These are phyloP conservation scores for Martes flavigula DNA, from an alignment of 2,797 vertebrate species.

Conservation along the genomic window DNA sequence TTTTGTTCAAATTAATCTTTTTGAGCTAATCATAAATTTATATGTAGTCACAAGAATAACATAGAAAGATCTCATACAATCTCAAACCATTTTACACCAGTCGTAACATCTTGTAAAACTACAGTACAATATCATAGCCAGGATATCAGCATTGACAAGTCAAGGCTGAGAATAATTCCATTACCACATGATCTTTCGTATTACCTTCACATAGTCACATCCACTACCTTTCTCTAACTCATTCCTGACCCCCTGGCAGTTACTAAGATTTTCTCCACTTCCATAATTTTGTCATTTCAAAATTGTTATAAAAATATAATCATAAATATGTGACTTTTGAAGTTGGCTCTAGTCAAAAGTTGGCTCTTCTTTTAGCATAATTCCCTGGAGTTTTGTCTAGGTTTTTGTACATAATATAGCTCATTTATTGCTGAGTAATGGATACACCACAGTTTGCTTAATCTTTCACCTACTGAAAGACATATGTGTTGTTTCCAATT, in stretches of 20 bases:
- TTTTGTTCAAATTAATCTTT: neutral
- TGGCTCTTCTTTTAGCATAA: neutral
- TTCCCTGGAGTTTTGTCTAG: neutral
- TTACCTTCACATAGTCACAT: neutral
- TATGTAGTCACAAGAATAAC: neutral
- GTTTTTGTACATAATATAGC: neutral
- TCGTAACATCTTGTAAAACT: neutral
- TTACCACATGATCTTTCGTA: neutral
- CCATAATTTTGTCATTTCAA: neutral
- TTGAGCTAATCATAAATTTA: neutral
- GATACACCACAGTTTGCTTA: neutral
- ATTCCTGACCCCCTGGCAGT: neutral
- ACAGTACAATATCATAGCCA: neutral
- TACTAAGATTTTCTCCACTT: neutral
- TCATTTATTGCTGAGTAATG: neutral
- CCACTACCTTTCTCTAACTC: neutral
- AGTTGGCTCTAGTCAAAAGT: neutral
- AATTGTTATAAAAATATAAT: neutral
- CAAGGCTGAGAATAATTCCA: neutral
- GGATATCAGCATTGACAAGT: neutral
- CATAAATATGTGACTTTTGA: neutral
- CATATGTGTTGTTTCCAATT: neutral
- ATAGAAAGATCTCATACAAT: neutral
- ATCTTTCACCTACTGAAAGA: neutral
- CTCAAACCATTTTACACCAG: neutral